Conservation (phyloP, 37 sponge, comb jelly and placozoan species). For the Bolinopsis microptera region DNA sequence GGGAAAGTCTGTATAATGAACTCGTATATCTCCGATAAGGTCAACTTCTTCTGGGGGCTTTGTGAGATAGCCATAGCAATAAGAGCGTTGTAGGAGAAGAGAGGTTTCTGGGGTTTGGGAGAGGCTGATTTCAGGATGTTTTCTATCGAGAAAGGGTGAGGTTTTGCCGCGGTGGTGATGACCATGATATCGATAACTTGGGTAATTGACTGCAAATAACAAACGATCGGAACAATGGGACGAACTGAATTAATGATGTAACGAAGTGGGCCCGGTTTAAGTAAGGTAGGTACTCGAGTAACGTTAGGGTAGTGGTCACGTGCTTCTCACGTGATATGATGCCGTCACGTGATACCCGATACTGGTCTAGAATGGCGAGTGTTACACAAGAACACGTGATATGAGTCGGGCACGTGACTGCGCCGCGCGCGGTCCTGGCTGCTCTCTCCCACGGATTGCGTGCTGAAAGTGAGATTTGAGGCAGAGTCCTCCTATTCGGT, state of each 20-base stretch:
- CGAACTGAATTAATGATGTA: background rate
- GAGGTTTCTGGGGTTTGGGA: conserved; percentile 63
- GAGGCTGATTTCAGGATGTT: background rate
- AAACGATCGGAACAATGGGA: background rate
- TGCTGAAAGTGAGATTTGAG: background rate
- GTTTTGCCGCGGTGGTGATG: background rate
- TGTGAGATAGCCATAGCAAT: conserved; percentile 47
- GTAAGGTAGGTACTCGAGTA: background rate
- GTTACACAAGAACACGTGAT: background rate
- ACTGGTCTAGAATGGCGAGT: background rate
- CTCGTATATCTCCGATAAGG: conserved; percentile 34
- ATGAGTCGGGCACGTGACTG: background rate
- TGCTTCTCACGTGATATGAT: too few relatives aligned
- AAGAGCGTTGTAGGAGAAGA: conserved; percentile 48
- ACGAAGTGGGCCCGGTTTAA: background rate
- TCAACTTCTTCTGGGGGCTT: background rate
- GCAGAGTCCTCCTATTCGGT: background rate
- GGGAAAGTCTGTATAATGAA: conserved; percentile 38
- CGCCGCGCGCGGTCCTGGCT: background rate
- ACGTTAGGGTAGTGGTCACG: background rate
- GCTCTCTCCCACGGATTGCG: background rate
- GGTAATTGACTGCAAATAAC: background rate
- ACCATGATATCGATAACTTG: conserved; percentile 43
- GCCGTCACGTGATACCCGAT: background rate
- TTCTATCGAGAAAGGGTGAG: conserved; percentile 43